Percentiles rank a stretch among this genome's conserved stretches.
phyloP scores from a whole-genome alignment of 53 echinoderm and acorn worm genomes.

The Stichopus horrens region DNA sequence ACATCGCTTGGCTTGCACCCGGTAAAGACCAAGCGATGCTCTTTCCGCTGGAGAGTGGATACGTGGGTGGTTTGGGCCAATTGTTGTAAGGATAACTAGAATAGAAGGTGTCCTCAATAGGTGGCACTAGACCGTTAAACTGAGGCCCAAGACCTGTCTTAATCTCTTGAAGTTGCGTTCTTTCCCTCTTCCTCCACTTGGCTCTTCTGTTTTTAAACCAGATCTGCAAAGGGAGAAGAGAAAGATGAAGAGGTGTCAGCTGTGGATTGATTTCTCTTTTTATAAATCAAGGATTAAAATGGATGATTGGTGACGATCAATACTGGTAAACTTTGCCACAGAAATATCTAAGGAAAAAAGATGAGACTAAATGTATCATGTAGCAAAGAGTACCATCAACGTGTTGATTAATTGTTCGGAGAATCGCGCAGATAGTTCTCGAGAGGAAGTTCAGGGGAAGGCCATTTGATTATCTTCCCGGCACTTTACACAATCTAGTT shows the following conservation, averaged over 20 bases:
- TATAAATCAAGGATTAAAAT: too few relatives aligned
- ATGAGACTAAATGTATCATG: too few relatives aligned
- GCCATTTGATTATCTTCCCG: too few relatives aligned
- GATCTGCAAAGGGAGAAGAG: conserved; percentile 55
- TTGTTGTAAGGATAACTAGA: conserved; percentile 97
- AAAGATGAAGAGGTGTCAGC: background rate
- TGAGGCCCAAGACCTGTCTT: conserved; percentile 91
- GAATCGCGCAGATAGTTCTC: too few relatives aligned
- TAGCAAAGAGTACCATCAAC: too few relatives aligned
- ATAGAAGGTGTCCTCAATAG: conserved; percentile 91
- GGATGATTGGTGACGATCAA: background rate
- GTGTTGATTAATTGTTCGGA: too few relatives aligned
- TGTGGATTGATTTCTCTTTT: too few relatives aligned
- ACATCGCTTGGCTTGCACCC: conserved; percentile 74
- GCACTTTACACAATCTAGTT: too few relatives aligned
- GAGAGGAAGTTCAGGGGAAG: too few relatives aligned
- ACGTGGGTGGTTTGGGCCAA: conserved; percentile 73
- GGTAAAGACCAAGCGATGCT: conserved; percentile 89
- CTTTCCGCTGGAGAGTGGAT: conserved; percentile 68
- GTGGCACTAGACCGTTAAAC: conserved; percentile 88
- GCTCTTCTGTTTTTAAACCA: conserved; percentile 99
- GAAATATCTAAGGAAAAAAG: too few relatives aligned
- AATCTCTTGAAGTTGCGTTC: conserved; percentile 89
- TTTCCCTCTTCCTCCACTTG: conserved; percentile 94
- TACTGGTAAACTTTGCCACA: too few relatives aligned